Evolutionary conservation across 2,113 vertebrate species (phyloP), one percentile per base, ranked within the genome.

Genomic region (Eubucco bourcierii): DNA sequence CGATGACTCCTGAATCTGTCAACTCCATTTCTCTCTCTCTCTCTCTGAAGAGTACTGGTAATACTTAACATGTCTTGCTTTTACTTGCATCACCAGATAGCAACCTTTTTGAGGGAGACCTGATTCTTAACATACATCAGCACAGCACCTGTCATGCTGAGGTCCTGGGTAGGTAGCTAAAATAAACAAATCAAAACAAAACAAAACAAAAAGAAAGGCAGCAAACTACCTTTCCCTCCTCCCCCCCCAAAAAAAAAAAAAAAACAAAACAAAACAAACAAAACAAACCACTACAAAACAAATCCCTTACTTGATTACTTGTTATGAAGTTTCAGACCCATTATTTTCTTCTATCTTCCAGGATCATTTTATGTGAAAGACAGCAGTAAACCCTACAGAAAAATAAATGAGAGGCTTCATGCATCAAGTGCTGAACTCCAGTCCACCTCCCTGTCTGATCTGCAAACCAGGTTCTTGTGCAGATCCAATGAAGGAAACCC

Each of bases 391-490:
- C 59, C 9, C 25, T 50, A 46, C 8, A 68, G n/a, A 24, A 71
- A 82, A 82, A 79, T 10, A 85, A 34, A 50, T 5, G 8, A 27
- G 74, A 68, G 27, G 5, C 27, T n/a, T 80, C 10, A 31, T 6
- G 8, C 21, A 67, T 8, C 2, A 28, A 41, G 9, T 9, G 44
- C 9, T 17, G 47, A 63, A 61, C 27, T 55, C 12, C 39, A 82
- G 29, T 21, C 39, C 15, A 24, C 39, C 31, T 76, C 60, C 11
- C 12, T 33, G 12, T 1, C 0, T 27, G 7, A 33, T 34, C 8
- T 15, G 9, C 2, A 3, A 72, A 20, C 1, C 31, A 17, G 1
- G 5, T 10, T 31, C 16, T n/a, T 56, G 3, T 7, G 5, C 37
- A 7, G 15, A 68, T 47, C 12, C 19, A 68, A 4, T 4, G 8